These are phyloP conservation scores for Lagria hirta DNA, from an alignment of 2,888 invertebrate genomes.

Conservation along the genomic window DNA sequence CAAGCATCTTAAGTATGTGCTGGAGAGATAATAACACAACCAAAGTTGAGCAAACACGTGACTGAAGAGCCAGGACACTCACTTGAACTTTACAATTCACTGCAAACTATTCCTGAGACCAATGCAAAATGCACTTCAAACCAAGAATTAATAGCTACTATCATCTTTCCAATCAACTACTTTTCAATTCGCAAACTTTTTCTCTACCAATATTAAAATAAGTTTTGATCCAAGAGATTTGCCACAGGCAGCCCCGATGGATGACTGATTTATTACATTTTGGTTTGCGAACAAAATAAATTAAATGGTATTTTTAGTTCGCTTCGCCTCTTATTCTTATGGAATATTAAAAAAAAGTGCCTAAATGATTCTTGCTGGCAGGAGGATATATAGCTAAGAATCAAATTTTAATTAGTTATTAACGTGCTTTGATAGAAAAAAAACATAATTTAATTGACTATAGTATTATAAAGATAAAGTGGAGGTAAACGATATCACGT, in stretches of 20 bases:
- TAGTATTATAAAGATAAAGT: no score
- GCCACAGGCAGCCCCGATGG: slow-evolving; percentile 18
- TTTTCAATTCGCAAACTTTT: no score
- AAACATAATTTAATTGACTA: no score
- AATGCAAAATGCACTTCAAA: slow-evolving; percentile 5
- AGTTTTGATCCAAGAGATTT: slow-evolving; percentile 20
- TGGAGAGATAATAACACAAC: slow-evolving; percentile 6
- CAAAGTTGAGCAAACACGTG: slow-evolving; percentile 26
- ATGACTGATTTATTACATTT: slow-evolving; percentile 23
- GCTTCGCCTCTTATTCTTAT: no score
- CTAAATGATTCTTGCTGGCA: no score
- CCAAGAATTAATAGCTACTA: slow-evolving; percentile 3
- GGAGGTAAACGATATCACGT: no score
- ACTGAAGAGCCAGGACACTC: slow-evolving; percentile 30
- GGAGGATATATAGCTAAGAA: no score
- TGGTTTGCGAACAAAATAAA: no score
- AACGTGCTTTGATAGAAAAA: no score
- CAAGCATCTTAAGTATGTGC: slow-evolving; percentile 14
- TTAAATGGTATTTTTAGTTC: no score
- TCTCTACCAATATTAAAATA: slow-evolving; percentile 22
- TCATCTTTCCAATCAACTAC: slow-evolving; percentile 18
- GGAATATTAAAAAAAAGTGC: no score
- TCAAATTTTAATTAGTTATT: no score
- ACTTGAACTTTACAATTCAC: slow-evolving; percentile 14
- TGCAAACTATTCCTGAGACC: slow-evolving; percentile 11